Percentiles rank a stretch among this genome's conserved stretches.
These are phyloP conservation scores for Bombycilla garrulus DNA, from an alignment of 2,113 vertebrate genomes.

Conservation along the genomic window DNA sequence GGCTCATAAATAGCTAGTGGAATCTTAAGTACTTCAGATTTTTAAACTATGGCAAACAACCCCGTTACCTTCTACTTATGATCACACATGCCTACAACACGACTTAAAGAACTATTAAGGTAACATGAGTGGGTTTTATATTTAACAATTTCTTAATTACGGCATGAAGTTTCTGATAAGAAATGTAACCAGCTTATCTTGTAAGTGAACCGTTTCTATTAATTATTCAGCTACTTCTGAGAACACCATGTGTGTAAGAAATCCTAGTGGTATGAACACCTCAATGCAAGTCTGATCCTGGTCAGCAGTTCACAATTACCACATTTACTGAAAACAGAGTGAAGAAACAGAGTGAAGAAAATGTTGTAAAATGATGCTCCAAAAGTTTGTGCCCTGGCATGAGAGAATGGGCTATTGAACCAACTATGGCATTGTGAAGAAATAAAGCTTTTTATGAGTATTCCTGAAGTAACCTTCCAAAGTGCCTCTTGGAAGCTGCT, in stretches of 20 bases:
- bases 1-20: neutral
- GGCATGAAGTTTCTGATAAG: neutral
- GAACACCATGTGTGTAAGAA: neutral
- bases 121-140: neutral
- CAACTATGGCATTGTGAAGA: neutral
- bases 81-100: neutral
- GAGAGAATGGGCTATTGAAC: neutral
- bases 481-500: neutral
- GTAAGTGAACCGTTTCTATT: neutral
- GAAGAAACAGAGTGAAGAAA: neutral
- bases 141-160: neutral
- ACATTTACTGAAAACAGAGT: neutral
- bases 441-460: neutral
- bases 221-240: neutral
- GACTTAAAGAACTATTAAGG: neutral
- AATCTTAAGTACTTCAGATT: neutral
- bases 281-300: neutral
- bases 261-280: neutral
- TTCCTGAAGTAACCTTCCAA: neutral
- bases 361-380: neutral
- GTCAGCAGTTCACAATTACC: neutral
- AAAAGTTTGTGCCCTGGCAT: neutral
- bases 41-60: neutral
- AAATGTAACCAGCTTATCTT: neutral
- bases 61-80: neutral